Evolutionary conservation across 2,888 invertebrate genomes (phyloP).

Genomic region (Pseudococcus longispinus): DNA sequence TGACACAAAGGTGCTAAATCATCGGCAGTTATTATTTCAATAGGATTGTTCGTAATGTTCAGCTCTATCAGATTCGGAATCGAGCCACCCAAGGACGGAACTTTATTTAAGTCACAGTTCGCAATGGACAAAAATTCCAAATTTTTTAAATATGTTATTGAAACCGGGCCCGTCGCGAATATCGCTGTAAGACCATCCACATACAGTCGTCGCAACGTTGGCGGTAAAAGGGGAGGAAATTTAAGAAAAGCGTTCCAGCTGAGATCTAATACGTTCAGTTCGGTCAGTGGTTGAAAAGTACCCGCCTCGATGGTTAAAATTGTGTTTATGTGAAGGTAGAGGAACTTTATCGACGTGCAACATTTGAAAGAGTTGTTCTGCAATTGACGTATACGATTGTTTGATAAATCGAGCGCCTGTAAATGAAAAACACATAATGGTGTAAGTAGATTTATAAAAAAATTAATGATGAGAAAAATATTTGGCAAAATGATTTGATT

Average conservation of each 20-base stretch:
- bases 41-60: constrained; percentile 34
- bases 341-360: constrained; percentile 45
- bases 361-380: constrained; percentile 47
- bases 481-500: too few relatives aligned
- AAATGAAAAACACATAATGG: not conserved
- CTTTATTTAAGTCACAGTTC: not conserved
- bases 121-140: constrained; percentile 13
- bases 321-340: constrained; percentile 29
- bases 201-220: constrained; percentile 19
- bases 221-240: not conserved
- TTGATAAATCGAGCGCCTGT: constrained; percentile 48
- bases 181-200: not conserved
- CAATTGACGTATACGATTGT: constrained; percentile 8
- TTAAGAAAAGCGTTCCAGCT: constrained; percentile 22
- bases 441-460: too few relatives aligned
- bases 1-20: constrained; percentile 51
- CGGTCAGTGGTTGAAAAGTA: constrained; percentile 19
- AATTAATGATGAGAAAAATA: too few relatives aligned
- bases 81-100: constrained; percentile 45
- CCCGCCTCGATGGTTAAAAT: constrained; percentile 7
- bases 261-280: constrained; percentile 48
- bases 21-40: constrained; percentile 28
- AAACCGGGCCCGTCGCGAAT: not conserved
- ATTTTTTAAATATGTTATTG: constrained; percentile 23
- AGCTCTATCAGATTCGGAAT: constrained; percentile 49